phyloP scores from a whole-genome alignment of 2,888 invertebrate species.

The Dryomyza anilis region DNA sequence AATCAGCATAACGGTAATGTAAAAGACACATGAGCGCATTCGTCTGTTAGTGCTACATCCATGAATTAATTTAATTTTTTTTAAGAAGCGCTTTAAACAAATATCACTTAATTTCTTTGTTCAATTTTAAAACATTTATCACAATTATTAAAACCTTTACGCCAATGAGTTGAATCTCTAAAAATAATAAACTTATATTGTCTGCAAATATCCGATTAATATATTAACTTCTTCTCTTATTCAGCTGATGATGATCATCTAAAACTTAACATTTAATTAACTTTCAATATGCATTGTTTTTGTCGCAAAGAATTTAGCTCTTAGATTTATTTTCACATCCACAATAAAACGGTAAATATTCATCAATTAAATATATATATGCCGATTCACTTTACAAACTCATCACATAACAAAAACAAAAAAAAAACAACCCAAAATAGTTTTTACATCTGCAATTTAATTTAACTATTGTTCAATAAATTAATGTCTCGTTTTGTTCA shows the following conservation, averaged over 20 bases:
- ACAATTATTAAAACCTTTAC: constrained; percentile 16
- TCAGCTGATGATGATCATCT: constrained; percentile 13
- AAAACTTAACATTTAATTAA: neutral
- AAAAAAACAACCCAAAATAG: too few relatives aligned
- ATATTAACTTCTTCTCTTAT: too few relatives aligned
- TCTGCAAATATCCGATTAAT: too few relatives aligned
- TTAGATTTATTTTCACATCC: neutral
- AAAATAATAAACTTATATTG: too few relatives aligned
- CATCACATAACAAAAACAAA: too few relatives aligned
- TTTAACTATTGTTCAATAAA: constrained; percentile 9
- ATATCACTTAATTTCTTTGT: neutral
- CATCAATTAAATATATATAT: too few relatives aligned
- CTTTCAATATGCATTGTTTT: constrained; percentile 19
- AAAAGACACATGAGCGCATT: too few relatives aligned
- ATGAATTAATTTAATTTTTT: neutral
- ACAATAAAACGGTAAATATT: too few relatives aligned
- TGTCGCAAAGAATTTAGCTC: constrained; percentile 16
- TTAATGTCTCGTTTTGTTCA: constrained; percentile 24
- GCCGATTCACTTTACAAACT: too few relatives aligned
- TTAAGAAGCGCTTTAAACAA: neutral
- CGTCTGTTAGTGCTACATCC: neutral
- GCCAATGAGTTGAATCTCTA: constrained; percentile 15
- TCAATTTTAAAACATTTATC: constrained; percentile 5
- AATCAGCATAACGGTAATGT: too few relatives aligned
- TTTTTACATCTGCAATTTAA: too few relatives aligned